Base-by-base conservation (phyloP, 1,140 invertebrate genomes). In the Drosophila malerkotliana region DNA sequence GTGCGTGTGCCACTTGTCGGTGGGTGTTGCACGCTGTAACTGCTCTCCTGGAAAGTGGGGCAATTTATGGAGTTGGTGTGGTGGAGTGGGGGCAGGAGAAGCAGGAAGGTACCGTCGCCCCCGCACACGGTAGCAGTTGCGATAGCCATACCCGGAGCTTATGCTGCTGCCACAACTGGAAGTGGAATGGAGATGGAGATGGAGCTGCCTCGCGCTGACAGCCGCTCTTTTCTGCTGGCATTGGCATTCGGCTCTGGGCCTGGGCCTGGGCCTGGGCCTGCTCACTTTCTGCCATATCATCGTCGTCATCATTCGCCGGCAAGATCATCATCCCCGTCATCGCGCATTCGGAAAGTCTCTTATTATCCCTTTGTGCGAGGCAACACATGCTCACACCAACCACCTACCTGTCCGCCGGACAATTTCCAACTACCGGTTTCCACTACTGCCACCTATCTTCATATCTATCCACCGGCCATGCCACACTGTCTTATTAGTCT, bases 241-340 rank as follows among this genome's bases (percentile, higher is more conserved):
- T 58, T 63, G 76, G 63, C 54, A 56, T 74, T 54, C 66, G 60
- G 56, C 56, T 58, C 26, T 58, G 48, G 56, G 30, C 44, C 58
- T 53, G 83, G 15, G 15, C 15, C 0, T 18, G 15, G 15, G 15
- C 15, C 26, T 58, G 48, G 56, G 30, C 44, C 58, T 53, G 83
- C 82, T 80, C 79, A 53, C 41, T 88, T 87, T 87, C 37, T 87
- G 83, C 79, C 83, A 57, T 87, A 87, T 87, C 83, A 87, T 87
- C 79, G 82, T 52, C 71, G 54, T 73, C 62, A 51, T 59, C 45
- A 52, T 49, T 44, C 41, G 41, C 41, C 63, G 62, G 47, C 58
- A 30, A 47, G 64, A 73, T 79, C 75, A 76, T 76, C 72, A 73
- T 73, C 72, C 62, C 74, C 66, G 56, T 81, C 74, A 68, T 87